Base-by-base conservation (phyloP, 2,888 invertebrate species). In the Pseudanteris insignis region DNA sequence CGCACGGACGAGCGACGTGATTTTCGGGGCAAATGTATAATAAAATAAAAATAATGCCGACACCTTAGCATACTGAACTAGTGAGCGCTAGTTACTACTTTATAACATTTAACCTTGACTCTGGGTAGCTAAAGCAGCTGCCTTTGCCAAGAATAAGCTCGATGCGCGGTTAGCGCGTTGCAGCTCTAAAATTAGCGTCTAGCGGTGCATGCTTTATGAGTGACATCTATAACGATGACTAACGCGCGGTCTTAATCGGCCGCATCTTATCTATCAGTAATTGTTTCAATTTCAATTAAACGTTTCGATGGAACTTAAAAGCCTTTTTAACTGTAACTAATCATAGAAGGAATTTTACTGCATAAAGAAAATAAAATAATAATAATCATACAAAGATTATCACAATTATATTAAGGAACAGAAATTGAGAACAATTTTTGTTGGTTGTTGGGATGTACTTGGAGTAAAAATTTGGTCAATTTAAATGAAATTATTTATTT, bases 31-130 rank as follows among this genome's bases (percentile, higher is more conserved):
- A n/a, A n/a, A n/a, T n/a, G n/a, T n/a, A 48, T 48, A 40, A 34
- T 28, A n/a, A 46, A 47, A 25, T 38, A 51, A 44, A 58, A 58
- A 51, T 58, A 51, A 51, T 40, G 11, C 11, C 26, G 9, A 32
- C 43, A 29, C 30, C 21, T 33, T 37, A 54, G 36, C 44, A 33
- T 46, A 18, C 37, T 37, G 40, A 50, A 38, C 62, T 47, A 57
- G 44, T 29, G 43, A 62, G 43, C 32, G 24, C 62, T 51, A 57
- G 55, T 51, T 46, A 50, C 66, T 69, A 48, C 66, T 68, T 68
- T 70, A 70, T 75, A 75, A 76, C 72, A 67, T 70, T 64, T 74
- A 75, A 74, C 77, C 77, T 78, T 77, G 77, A 78, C 77, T 78
- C 75, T 77, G 77, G 76, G 68, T 68, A 73, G 73, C 71, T 71